phyloP scores from a whole-genome alignment of 2,888 invertebrate genomes.

The Hybos culiciformis region DNA sequence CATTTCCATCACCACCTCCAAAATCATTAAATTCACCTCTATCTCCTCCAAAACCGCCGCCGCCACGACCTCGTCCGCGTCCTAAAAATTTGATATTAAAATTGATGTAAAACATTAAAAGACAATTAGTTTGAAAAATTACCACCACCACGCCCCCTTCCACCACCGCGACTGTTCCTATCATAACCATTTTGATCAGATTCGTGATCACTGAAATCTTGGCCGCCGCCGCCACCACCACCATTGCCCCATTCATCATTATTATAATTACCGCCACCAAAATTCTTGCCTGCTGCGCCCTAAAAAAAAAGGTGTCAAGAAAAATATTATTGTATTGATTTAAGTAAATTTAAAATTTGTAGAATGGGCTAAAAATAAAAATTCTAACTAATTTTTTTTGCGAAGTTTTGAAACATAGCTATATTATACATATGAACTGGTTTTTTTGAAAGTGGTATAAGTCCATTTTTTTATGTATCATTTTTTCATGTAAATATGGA shows the following conservation, averaged over 20 bases:
- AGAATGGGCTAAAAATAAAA: neutral
- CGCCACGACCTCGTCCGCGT: conserved; percentile 8
- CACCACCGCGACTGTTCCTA: conserved; percentile 15
- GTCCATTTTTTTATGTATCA: no score
- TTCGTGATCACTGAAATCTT: conserved; percentile 27
- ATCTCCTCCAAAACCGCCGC: conserved; percentile 32
- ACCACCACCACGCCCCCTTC: conserved; percentile 12
- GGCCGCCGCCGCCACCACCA: conserved; percentile 29
- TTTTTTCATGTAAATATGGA: no score
- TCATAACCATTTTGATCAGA: conserved; percentile 16
- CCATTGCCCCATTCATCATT: conserved; percentile 11
- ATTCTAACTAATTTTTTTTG: neutral
- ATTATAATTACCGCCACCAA: neutral
- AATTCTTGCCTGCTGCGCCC: neutral
- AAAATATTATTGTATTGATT: neutral
- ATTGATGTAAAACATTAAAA: no score
- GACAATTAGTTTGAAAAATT: neutral
- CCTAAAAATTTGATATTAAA: neutral
- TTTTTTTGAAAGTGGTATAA: no score
- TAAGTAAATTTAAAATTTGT: neutral
- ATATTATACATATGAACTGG: no score
- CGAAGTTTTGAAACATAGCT: neutral
- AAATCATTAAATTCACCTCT: conserved; percentile 29
- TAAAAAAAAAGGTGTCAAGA: neutral
- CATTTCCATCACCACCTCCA: conserved; percentile 17